Evolutionary conservation across 1,140 invertebrate species (phyloP).

Genomic region (Drosophila albomicans): DNA sequence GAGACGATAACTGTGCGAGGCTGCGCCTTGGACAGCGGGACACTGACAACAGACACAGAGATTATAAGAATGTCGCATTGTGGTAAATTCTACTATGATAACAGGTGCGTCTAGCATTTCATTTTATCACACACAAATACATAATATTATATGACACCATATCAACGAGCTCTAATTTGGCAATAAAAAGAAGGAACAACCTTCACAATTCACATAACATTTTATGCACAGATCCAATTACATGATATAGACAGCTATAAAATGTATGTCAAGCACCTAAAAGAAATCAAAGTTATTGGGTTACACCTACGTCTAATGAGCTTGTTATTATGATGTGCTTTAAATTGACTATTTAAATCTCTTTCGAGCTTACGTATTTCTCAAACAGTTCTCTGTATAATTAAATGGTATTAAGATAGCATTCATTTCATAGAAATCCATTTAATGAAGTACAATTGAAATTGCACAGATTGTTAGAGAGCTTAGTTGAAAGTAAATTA

Average conservation of each 20-base stretch:
- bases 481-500: slow-evolving; percentile 1
- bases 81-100: slow-evolving; percentile 94
- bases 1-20: slow-evolving; percentile 92
- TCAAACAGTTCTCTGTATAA: background rate
- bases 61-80: slow-evolving; percentile 97
- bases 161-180: background rate
- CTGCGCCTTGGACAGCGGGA: slow-evolving; percentile 96
- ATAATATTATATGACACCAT: slow-evolving; percentile 21
- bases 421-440: background rate
- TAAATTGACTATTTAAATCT: too few species aligned
- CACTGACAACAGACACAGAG: slow-evolving; percentile 96
- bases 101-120: slow-evolving; percentile 87
- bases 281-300: background rate
- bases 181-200: background rate
- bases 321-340: background rate
- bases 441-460: background rate
- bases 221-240: background rate
- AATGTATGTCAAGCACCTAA: background rate
- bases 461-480: background rate
- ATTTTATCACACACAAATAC: slow-evolving; percentile 18
- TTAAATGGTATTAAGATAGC: background rate
- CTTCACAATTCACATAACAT: background rate
- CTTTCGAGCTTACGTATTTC: background rate
- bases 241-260: background rate
- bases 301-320: background rate